phyloP scores from a whole-genome alignment of 2,888 invertebrate genomes.

The Andrena minutula region DNA sequence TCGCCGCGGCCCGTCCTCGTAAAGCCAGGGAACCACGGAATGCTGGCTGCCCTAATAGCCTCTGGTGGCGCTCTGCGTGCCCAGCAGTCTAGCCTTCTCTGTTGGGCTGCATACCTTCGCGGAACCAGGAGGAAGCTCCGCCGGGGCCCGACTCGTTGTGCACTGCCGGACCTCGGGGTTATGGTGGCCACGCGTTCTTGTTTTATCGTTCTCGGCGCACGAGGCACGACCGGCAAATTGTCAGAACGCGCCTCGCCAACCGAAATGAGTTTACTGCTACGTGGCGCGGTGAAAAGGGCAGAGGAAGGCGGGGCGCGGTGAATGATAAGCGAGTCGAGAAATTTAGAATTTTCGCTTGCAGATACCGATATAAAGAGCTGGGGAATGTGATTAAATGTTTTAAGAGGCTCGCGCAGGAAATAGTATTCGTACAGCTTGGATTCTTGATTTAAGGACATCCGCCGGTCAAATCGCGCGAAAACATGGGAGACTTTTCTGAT shows the following conservation, averaged over 20 bases:
- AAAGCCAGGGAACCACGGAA: conserved; percentile 63
- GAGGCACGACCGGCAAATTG: conserved; percentile 65
- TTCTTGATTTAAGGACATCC: too few relatives aligned
- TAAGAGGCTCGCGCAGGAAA: too few relatives aligned
- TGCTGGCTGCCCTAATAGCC: conserved; percentile 67
- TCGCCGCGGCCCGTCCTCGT: conserved; percentile 50
- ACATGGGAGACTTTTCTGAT: too few relatives aligned
- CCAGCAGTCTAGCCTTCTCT: conserved; percentile 63
- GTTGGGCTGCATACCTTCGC: conserved; percentile 63
- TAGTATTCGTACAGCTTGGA: too few relatives aligned
- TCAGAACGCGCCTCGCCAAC: conserved; percentile 45
- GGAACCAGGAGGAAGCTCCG: conserved; percentile 31
- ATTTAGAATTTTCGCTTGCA: too few relatives aligned
- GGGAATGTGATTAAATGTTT: too few relatives aligned
- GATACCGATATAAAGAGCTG: too few relatives aligned
- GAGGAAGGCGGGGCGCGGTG: too few relatives aligned
- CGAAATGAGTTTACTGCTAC: conserved; percentile 38
- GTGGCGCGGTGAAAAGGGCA: background rate
- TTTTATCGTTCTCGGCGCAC: conserved; percentile 61
- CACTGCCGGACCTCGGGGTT: conserved; percentile 48
- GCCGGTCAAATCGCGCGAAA: too few relatives aligned
- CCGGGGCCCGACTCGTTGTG: conserved; percentile 42
- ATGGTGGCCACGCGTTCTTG: conserved; percentile 63
- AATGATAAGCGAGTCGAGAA: too few relatives aligned
- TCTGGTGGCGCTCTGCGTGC: conserved; percentile 68